Base-by-base conservation (phyloP, 1,140 invertebrate species). In the Pogonomyrmex barbatus region DNA sequence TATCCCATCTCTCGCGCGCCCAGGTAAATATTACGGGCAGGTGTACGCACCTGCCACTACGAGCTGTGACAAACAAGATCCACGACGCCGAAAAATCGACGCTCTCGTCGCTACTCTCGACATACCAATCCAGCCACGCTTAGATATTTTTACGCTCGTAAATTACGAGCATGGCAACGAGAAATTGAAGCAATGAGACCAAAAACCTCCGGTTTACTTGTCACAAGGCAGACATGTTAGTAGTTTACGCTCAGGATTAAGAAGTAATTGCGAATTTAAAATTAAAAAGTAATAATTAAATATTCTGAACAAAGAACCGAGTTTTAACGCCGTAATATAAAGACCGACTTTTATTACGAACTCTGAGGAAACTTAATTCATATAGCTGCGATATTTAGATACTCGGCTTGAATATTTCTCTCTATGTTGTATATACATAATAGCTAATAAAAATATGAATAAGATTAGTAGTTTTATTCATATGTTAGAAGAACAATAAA, bases 1-100 rank as follows among this genome's bases (percentile, higher is more conserved):
- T 91, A 92, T 92, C 92, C 86, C 90, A 93, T 93, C 79, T 92
- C 91, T 82, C 77, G 63, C 36, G 60, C 33, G 78, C 58, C 42
- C 89, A 92, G 90, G 78, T 90, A 92, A 91, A 90, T 87, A 89
- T 89, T 91, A 83, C 71, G 67, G 63, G 30, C 83, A 39, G n/a
- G 9, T 67, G 56, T 73, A 85, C 33, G 17, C 65, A 65, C 63
- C 88, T 89, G 62, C 75, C 85, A 79, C 75, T 52, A 86, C 85
- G 85, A 82, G 42, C 77, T 62, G n/a, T 67, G 73, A 67, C 76
- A 58, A 68, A 54, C 62, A 39, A 82, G 45, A 50, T 30, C 30
- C 50, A 42, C 56, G 60, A 67, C 30, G 33, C 45, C 54, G 30
- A 71, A 86, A 86, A 86, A 86, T 82, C 65, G 67, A 70, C 77